A percentile compares a stretch with the other conserved stretches of the same genome.
These are phyloP conservation scores for Spatulosminthurus flaviceps DNA, from an alignment of 2,888 invertebrate genomes.

Conservation along the genomic window DNA sequence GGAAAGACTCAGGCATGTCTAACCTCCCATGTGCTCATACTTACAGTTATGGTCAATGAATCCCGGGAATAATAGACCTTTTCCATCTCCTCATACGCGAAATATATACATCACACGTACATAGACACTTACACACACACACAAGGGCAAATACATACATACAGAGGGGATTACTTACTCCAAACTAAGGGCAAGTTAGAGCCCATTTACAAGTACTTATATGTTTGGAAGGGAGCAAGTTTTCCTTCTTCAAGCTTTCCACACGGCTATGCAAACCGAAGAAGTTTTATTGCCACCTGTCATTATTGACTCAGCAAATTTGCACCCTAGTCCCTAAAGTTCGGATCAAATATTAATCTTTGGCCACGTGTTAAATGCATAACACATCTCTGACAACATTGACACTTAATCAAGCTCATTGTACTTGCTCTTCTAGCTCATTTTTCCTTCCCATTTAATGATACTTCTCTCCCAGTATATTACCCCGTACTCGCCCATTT, in stretches of 20 bases:
- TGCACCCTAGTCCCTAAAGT: constrained; percentile 50
- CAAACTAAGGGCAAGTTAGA: constrained; percentile 46
- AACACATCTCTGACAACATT: constrained; percentile 48
- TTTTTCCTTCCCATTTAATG: not conserved
- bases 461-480: not conserved
- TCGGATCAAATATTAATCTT: constrained; percentile 55
- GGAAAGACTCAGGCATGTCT: not conserved
- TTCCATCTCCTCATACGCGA: constrained; percentile 42
- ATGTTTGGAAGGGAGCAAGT: constrained; percentile 8
- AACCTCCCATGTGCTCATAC: constrained; percentile 50
- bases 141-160: constrained; percentile 37
- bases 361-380: constrained; percentile 45
- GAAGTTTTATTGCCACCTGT: constrained; percentile 63
- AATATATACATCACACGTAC: no score
- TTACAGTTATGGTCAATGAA: constrained; percentile 52
- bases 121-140: not conserved
- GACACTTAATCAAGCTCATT: constrained; percentile 49
- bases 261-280: constrained; percentile 38
- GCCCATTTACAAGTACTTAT: constrained; percentile 50
- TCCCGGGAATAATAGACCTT: constrained; percentile 46
- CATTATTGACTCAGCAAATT: constrained; percentile 64
- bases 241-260: not conserved
- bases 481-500: not conserved
- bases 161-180: constrained; percentile 50
- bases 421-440: constrained; percentile 9